Evolutionary conservation across 1,140 invertebrate species (phyloP).

Genomic region (Cydia amplana): DNA sequence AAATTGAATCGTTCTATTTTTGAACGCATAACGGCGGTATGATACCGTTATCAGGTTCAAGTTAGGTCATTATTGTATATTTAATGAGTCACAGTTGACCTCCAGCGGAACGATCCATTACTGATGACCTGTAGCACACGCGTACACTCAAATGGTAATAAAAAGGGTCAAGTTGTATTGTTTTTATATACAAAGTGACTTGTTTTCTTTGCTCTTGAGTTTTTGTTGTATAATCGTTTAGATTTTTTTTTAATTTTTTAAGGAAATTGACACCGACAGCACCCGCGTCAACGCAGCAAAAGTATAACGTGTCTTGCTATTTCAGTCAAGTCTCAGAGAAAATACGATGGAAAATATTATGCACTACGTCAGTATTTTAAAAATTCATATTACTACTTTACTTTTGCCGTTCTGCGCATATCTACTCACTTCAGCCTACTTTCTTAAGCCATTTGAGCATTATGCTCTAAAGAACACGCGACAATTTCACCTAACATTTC

Average conservation of each 20-base stretch:
- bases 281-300: no score
- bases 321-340: no score
- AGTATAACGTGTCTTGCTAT: no score
- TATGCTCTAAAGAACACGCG: not conserved
- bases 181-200: no score
- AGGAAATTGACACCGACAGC: no score
- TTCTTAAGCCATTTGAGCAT: not conserved
- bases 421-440: not conserved
- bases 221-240: no score
- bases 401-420: not conserved
- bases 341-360: no score
- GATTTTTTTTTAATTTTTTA: no score
- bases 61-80: not conserved
- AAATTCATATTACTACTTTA: not conserved
- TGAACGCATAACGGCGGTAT: not conserved
- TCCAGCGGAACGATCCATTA: not conserved
- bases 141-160: no score
- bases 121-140: not conserved
- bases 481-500: not conserved
- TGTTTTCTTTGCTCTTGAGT: no score
- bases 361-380: no score
- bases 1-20: conserved; percentile 12
- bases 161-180: no score
- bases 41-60: conserved; percentile 2
- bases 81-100: not conserved